Percentiles rank a stretch among this genome's conserved stretches.
Evolutionary conservation across 2,888 invertebrate species (phyloP).

Genomic region (Drosophila neutralis): DNA sequence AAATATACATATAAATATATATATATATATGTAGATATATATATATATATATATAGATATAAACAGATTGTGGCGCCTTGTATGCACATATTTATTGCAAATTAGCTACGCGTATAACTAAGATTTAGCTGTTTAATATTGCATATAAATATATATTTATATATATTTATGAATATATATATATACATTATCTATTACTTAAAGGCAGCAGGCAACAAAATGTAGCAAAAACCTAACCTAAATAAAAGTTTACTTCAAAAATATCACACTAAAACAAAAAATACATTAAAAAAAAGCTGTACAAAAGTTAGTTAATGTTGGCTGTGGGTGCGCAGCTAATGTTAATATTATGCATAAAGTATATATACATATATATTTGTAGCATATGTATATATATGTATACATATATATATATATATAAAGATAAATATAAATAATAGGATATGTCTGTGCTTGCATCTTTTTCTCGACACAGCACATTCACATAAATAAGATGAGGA

Average conservation of each 20-base stretch:
- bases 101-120: conserved; percentile 66
- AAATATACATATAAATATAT: conserved; percentile 41
- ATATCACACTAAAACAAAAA: conserved; percentile 57
- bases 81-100: conserved; percentile 74
- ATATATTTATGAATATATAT: conserved; percentile 41
- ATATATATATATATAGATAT: conserved; percentile 38
- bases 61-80: conserved; percentile 61
- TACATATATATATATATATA: conserved; percentile 16
- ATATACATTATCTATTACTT: conserved; percentile 51
- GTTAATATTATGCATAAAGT: conserved; percentile 60
- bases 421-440: conserved; percentile 42
- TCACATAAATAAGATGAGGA: conserved; percentile 54
- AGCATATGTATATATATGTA: conserved; percentile 36
- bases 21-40: conserved; percentile 18
- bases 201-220: conserved; percentile 69
- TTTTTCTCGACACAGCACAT: conserved; percentile 67
- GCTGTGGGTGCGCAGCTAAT: conserved; percentile 60
- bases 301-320: conserved; percentile 78
- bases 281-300: conserved; percentile 57
- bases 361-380: conserved; percentile 47
- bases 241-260: conserved; percentile 67
- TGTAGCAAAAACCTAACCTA: conserved; percentile 71
- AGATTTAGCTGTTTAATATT: conserved; percentile 68
- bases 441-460: conserved; percentile 72
- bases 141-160: conserved; percentile 59